A percentile compares a stretch with the other conserved stretches of the same genome.
phyloP scores from a whole-genome alignment of 2,113 vertebrate genomes.

The Agapornis roseicollis region DNA sequence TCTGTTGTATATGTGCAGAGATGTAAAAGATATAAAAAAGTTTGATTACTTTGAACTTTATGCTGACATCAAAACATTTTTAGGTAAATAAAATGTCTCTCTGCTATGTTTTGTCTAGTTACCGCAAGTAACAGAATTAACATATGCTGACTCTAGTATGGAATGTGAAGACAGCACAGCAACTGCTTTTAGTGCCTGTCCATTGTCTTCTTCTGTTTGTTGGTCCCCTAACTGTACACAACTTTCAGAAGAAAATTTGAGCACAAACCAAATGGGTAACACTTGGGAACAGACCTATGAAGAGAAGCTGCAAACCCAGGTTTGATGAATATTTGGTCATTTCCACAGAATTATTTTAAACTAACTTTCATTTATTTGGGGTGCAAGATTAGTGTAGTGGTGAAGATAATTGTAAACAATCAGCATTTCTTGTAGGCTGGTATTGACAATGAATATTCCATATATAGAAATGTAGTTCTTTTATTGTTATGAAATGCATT shows the following conservation, averaged over 20 bases:
- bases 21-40: not conserved
- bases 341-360: not conserved
- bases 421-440: not conserved
- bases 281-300: conserved; percentile 15
- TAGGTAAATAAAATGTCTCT: not conserved
- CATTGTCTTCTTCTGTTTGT: conserved; percentile 33
- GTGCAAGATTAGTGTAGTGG: not conserved
- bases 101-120: conserved; percentile 61
- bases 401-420: not conserved
- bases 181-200: conserved; percentile 46
- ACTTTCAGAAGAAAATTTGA: conserved; percentile 30
- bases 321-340: not conserved
- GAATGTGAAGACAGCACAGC: conserved; percentile 52
- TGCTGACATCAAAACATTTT: not conserved
- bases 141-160: conserved; percentile 56
- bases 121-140: conserved; percentile 74
- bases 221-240: conserved; percentile 22
- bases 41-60: not conserved
- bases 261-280: not conserved
- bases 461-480: not conserved
- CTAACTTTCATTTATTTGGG: not conserved
- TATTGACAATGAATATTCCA: not conserved
- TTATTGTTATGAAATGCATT: not conserved
- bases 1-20: not conserved
- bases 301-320: conserved; percentile 27